Evolutionary conservation across 1,140 invertebrate species (phyloP), one percentile per base, ranked within the genome.

Genomic region (Brachionus rubens): DNA sequence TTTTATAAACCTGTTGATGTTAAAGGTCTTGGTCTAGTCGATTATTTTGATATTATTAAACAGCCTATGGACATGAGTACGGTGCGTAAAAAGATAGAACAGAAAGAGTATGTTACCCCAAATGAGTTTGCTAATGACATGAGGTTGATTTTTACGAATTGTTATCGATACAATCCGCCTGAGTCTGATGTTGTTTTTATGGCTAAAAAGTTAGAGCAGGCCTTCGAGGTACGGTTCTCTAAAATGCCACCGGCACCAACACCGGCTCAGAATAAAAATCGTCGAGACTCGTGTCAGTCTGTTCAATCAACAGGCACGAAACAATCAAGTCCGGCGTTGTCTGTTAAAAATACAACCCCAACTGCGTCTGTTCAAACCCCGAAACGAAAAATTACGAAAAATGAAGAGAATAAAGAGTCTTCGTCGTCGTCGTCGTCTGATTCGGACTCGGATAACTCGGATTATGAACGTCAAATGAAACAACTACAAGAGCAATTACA

Each of bases 61-160:
- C 93, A 96, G 84, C 96, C 96, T 14, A 99, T 99, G 96, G 96
- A 99, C 87, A 87, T 99, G 78, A 93, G 93, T n/a, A 96, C 94
- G 33, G 92, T 98, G 2, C 97, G 96, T 87, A 88, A 88, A 81
- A 98, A 98, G 88, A 92, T 99, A 91, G 95, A 99, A 82, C 90
- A 88, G 82, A 87, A 94, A 79, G 92, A 95, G 68, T 99, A 98
- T 83, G 91, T 90, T 82, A 91, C 89, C 76, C 90, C 92, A 9
- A 88, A 90, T 78, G 94, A 98, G 82, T 98, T 99, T 86, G 94
- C 93, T 2, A 88, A 89, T 72, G 96, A 98, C 86, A 92, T 98
- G 41, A 88, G 95, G 84, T 90, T 97, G 83, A 97, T 98, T 88
- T 98, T 99, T 87, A 95, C 92, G 75, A 99, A 99, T 87, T 98